phyloP scores from a whole-genome alignment of 2,113 vertebrate genomes.

The Pholis gunnellus region DNA sequence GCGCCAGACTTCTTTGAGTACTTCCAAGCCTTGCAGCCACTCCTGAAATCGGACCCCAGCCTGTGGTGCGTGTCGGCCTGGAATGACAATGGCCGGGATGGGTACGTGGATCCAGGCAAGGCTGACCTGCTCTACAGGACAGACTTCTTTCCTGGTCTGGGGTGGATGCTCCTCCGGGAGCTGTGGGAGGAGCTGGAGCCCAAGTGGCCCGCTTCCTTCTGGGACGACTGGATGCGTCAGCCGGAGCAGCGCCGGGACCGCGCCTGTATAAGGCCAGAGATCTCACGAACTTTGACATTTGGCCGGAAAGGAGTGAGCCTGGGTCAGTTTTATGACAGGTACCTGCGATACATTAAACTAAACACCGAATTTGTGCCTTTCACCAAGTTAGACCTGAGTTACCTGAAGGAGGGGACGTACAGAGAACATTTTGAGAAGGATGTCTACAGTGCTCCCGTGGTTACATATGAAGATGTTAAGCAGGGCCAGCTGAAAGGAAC shows the following conservation, averaged over 20 bases:
- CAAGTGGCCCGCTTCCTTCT: slow-evolving; percentile 94
- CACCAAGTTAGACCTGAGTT: slow-evolving; percentile 88
- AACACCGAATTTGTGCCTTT: slow-evolving; percentile 94
- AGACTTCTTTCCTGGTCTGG: slow-evolving; percentile 94
- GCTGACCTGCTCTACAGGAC: slow-evolving; percentile 90
- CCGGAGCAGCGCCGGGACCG: slow-evolving; percentile 89
- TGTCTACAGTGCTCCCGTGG: slow-evolving; percentile 85
- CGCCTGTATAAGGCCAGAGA: slow-evolving; percentile 91
- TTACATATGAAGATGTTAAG: slow-evolving; percentile 86
- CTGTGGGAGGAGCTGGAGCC: slow-evolving; percentile 93
- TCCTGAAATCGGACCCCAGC: slow-evolving; percentile 83
- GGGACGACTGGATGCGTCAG: slow-evolving; percentile 97
- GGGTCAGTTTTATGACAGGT: slow-evolving; percentile 96
- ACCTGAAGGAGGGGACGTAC: slow-evolving; percentile 86
- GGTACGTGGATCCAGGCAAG: slow-evolving; percentile 82
- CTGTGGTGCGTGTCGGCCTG: slow-evolving; percentile 95
- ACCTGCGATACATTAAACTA: slow-evolving; percentile 93
- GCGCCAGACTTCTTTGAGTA: slow-evolving; percentile 97
- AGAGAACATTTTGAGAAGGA: slow-evolving; percentile 79
- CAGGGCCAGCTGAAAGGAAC: slow-evolving; percentile 79
- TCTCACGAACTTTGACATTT: slow-evolving; percentile 93
- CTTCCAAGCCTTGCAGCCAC: slow-evolving; percentile 86
- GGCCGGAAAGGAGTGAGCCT: slow-evolving; percentile 94
- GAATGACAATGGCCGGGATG: slow-evolving; percentile 95
- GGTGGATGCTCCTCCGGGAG: slow-evolving; percentile 90